Percentiles rank a stretch among this genome's conserved stretches.
Conservation (phyloP, 2,888 invertebrate genomes). For the Tridacna crocea region DNA sequence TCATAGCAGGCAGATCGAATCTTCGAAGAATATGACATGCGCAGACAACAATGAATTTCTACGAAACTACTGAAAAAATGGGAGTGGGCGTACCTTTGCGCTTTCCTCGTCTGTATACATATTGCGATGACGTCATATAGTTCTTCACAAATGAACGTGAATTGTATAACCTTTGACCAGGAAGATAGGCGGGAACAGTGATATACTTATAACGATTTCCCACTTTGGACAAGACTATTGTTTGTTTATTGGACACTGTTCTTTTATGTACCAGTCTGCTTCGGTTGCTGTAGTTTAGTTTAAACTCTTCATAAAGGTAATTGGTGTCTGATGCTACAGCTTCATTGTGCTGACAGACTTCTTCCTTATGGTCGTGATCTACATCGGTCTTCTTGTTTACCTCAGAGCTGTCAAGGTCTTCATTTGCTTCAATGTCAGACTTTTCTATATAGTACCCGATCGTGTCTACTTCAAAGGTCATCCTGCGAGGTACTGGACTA, state of each 20-base stretch:
- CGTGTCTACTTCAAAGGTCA: conserved; percentile 41
- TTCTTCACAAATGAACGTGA: conserved; percentile 40
- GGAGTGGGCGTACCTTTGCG: conserved; percentile 23
- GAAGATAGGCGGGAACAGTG: conserved; percentile 54
- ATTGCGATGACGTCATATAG: conserved; percentile 38
- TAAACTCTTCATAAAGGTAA: conserved; percentile 46
- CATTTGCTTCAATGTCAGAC: not conserved
- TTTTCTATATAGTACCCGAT: conserved; percentile 44
- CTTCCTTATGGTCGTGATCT: not conserved
- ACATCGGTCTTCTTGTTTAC: not conserved
- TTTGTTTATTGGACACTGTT: conserved; percentile 40
- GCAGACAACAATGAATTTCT: not conserved
- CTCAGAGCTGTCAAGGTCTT: not conserved
- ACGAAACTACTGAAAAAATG: not conserved
- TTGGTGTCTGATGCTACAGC: not conserved
- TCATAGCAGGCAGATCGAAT: no score
- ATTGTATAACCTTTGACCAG: conserved; percentile 45
- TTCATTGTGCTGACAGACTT: not conserved
- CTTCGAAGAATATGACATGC: no score
- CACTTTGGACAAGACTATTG: conserved; percentile 49
- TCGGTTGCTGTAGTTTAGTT: conserved; percentile 25
- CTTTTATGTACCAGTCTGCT: conserved; percentile 6
- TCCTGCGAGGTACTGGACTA: not conserved
- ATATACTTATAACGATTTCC: conserved; percentile 48
- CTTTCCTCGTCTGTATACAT: conserved; percentile 28